These are phyloP conservation scores for Rhagoletis zephyria DNA, from an alignment of 1,140 invertebrate species.

Conservation along the genomic window DNA sequence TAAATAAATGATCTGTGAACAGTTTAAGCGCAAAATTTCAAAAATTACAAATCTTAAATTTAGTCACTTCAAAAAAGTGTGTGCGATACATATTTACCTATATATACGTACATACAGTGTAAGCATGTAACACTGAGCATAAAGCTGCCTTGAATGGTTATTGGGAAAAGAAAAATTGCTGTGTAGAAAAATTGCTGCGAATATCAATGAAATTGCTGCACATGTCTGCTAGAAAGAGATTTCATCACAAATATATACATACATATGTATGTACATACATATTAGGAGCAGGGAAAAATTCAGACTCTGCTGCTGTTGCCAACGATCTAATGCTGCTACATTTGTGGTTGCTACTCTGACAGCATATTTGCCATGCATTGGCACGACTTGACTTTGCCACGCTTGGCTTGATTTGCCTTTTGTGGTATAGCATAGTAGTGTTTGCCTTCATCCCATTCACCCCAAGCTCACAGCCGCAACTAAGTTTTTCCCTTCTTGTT, in stretches of 20 bases:
- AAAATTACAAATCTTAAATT: too few species aligned
- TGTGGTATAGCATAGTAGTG: neutral
- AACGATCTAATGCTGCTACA: neutral
- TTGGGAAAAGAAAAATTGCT: neutral
- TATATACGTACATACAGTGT: neutral
- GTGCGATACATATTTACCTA: neutral
- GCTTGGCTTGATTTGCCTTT: conserved; percentile 31
- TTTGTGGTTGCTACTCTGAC: neutral
- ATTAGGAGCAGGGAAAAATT: too few species aligned
- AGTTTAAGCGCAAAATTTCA: neutral
- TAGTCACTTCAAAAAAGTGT: too few species aligned
- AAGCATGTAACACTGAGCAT: neutral
- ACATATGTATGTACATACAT: too few species aligned
- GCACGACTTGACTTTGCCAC: conserved; percentile 31
- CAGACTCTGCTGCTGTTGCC: neutral
- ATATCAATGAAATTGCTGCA: conserved; percentile 39
- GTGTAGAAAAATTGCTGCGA: neutral
- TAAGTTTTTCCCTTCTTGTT: neutral
- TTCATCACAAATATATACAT: neutral
- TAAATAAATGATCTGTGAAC: too few species aligned
- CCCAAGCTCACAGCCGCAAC: neutral
- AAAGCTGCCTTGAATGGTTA: neutral
- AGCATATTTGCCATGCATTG: conserved; percentile 34
- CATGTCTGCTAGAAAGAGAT: neutral
- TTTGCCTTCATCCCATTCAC: neutral